These are phyloP conservation scores for Diorhabda sublineata DNA, from an alignment of 1,140 invertebrate genomes.

Conservation along the genomic window DNA sequence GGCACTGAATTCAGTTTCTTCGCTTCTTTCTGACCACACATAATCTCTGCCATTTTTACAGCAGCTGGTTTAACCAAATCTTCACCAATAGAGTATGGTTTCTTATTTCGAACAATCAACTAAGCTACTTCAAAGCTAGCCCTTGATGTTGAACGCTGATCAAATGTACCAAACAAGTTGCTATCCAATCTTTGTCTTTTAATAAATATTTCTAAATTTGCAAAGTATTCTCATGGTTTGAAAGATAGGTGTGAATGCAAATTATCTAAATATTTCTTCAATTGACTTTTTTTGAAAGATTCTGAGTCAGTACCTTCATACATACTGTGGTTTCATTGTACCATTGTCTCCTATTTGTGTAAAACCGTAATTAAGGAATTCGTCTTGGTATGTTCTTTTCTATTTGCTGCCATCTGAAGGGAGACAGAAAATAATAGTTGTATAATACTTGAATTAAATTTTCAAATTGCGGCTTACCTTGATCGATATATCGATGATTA, in stretches of 20 bases:
- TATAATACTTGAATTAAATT: constrained; percentile 30
- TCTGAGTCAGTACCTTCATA: constrained; percentile 33
- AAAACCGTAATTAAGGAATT: constrained; percentile 10
- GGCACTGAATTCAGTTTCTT: too few species aligned
- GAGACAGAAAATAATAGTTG: constrained; percentile 20
- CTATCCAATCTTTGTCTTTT: too few species aligned
- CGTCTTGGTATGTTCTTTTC: background rate
- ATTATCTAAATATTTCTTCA: constrained; percentile 12
- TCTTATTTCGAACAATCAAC: constrained; percentile 33
- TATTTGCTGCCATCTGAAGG: constrained; percentile 30
- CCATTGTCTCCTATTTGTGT: constrained; percentile 27
- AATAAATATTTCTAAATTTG: too few species aligned
- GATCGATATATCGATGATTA: constrained; percentile 29
- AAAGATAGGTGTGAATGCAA: too few species aligned
- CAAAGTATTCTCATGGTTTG: too few species aligned
- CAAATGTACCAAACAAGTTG: constrained; percentile 28
- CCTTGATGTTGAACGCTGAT: constrained; percentile 32
- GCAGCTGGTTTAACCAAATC: too few species aligned
- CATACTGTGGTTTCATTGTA: constrained; percentile 35
- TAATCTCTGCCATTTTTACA: too few species aligned
- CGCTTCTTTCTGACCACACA: too few species aligned
- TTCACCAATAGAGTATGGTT: too few species aligned
- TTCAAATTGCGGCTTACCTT: constrained; percentile 30
- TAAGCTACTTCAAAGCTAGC: constrained; percentile 32
- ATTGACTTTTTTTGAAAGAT: constrained; percentile 34